Conservation (phyloP, 2,113 vertebrate genomes). For the Ictalurus furcatus region DNA sequence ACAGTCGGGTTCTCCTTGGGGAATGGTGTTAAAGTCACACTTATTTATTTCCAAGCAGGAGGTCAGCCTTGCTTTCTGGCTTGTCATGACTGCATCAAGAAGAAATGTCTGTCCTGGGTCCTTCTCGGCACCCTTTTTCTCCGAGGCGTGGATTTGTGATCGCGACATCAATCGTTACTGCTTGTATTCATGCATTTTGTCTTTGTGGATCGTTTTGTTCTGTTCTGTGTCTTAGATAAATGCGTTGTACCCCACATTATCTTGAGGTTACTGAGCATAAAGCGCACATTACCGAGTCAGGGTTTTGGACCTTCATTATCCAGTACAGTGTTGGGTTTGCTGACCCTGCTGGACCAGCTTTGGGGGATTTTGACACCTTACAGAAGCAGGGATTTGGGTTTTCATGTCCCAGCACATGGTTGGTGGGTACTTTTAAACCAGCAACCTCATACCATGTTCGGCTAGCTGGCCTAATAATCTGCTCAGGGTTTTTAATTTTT, state of each 20-base stretch:
- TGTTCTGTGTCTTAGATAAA: neutral
- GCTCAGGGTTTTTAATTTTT: neutral
- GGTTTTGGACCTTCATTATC: neutral
- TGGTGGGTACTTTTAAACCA: neutral
- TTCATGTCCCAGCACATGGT: too few relatives aligned
- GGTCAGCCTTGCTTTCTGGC: constrained; percentile 22
- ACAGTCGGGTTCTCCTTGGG: constrained; percentile 11
- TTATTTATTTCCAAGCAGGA: constrained; percentile 42
- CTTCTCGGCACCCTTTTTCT: neutral
- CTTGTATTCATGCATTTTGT: neutral
- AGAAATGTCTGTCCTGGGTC: neutral
- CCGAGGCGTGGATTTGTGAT: neutral
- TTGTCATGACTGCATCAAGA: constrained; percentile 27
- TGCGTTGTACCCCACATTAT: neutral
- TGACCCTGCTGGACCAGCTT: neutral
- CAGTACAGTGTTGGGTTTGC: neutral
- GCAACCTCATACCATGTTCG: neutral
- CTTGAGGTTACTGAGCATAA: neutral
- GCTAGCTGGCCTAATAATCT: neutral
- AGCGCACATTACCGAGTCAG: too few relatives aligned
- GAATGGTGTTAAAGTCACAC: constrained; percentile 30
- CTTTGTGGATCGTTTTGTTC: neutral
- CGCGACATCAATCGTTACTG: neutral
- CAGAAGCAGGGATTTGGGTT: too few relatives aligned
- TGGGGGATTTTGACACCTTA: too few relatives aligned